phyloP scores from a whole-genome alignment of 2,888 invertebrate genomes.

The Parelbella ahira region DNA sequence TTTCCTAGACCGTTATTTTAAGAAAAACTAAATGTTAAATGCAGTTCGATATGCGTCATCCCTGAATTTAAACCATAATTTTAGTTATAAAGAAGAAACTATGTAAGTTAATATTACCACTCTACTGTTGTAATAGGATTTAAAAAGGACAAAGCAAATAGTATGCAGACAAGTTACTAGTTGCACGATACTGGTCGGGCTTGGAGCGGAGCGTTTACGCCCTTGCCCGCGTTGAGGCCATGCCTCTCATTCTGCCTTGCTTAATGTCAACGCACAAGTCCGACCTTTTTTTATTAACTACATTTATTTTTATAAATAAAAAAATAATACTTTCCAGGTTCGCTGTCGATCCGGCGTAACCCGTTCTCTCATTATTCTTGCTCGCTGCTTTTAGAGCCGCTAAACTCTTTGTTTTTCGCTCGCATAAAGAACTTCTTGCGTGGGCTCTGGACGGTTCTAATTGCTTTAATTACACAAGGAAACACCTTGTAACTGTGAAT shows the following conservation, averaged over 20 bases:
- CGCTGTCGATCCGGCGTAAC: conserved; percentile 33
- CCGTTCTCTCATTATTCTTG: conserved; percentile 33
- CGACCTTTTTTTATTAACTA: conserved; percentile 41
- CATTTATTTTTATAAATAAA: conserved; percentile 28
- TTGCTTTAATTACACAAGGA: conserved; percentile 40
- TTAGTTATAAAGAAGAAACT: too few relatives aligned
- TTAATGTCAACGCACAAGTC: conserved; percentile 56
- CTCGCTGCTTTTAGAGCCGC: conserved; percentile 27
- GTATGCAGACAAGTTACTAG: conserved; percentile 3
- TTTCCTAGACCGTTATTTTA: too few relatives aligned
- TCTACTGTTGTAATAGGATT: too few relatives aligned
- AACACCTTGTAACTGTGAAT: conserved; percentile 36
- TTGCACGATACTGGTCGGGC: too few relatives aligned
- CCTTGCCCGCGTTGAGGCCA: conserved; percentile 60
- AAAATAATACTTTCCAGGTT: conserved; percentile 28
- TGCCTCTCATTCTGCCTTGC: conserved; percentile 52
- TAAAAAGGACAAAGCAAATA: conserved; percentile 12
- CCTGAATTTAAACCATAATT: too few relatives aligned
- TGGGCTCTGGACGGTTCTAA: conserved; percentile 36
- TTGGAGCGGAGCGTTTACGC: conserved; percentile 33
- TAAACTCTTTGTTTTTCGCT: conserved; percentile 30
- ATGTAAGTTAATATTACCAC: too few relatives aligned
- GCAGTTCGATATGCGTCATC: too few relatives aligned
- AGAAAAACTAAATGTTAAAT: too few relatives aligned
- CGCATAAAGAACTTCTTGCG: conserved; percentile 34